Evolutionary conservation across 2,888 invertebrate genomes (phyloP), one percentile per base, ranked within the genome.

Genomic region (Tinea pellionella): DNA sequence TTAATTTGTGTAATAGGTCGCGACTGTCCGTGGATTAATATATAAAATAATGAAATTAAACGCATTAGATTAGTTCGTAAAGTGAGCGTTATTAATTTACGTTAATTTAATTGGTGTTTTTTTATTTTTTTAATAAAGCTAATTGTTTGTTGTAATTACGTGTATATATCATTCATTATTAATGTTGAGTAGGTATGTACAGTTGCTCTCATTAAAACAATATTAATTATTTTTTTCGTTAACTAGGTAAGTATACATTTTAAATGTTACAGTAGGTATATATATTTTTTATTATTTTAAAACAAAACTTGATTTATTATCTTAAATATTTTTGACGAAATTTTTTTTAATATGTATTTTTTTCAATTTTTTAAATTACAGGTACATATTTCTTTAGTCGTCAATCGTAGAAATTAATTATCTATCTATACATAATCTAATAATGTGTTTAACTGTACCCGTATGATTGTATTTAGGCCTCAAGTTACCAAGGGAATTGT

Each of bases 141-240:
- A 73, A 73, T 74, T 73, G 73, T 69, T 60, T 64, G 68, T 69
- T 69, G 69, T 70, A 72, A 72, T 74, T 63, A 63, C 43, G 47
- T 2, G 57, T 57, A 55, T 18, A 30, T 57, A 57, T 57, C 57
- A 57, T 57, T 57, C 57, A 57, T 57, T 57, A 57, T 29, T 32
- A 16, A 32, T n/a, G n/a, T n/a, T n/a, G n/a, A 55, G 29, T 55
- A n/a, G n/a, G 12, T 55, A 57, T 4, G 57, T 57, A 57, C 32
- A 57, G 57, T 57, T 6, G 37, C 37, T 15, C n/a, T n/a, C n/a
- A n/a, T n/a, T n/a, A n/a, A n/a, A n/a, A n/a, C n/a, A n/a, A 4
- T 13, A 8, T 42, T 42, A 2, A 42, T 13, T 12, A 12, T 42
- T 42, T 42, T 42, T 42, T 24, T n/a, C n/a, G n/a, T n/a, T n/a